These are phyloP conservation scores for Ormyrus thymus DNA, from an alignment of 2,888 invertebrate genomes.

Conservation along the genomic window DNA sequence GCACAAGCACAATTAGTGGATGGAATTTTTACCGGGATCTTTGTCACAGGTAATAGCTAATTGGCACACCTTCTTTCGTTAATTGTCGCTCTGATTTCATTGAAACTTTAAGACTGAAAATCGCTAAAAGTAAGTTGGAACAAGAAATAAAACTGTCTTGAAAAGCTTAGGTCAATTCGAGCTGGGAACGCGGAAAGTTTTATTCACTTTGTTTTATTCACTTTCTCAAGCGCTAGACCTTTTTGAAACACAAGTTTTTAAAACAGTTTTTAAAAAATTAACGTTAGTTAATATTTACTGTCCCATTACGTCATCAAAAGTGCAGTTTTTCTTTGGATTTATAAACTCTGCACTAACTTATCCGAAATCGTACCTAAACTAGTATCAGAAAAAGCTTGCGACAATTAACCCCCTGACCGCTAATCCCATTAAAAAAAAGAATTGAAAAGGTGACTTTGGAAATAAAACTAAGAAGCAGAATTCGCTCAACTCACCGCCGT, in stretches of 20 bases:
- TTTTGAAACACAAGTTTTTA: too few species aligned
- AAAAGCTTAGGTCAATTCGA: conserved; percentile 56
- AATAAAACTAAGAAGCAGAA: background rate
- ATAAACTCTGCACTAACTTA: too few species aligned
- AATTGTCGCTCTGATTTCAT: conserved; percentile 29
- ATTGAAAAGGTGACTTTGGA: conserved; percentile 1
- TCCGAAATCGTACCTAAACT: too few species aligned
- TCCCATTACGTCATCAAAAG: too few species aligned
- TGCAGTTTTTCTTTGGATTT: too few species aligned
- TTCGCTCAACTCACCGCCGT: too few species aligned
- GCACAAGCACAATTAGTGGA: too few species aligned
- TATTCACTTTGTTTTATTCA: conserved; percentile 4
- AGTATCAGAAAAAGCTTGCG: background rate
- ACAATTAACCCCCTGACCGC: background rate
- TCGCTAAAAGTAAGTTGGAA: conserved; percentile 18
- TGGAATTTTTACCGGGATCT: too few species aligned
- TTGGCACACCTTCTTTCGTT: conserved; percentile 56
- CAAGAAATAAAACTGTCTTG: conserved; percentile 46
- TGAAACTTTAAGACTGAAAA: conserved; percentile 18
- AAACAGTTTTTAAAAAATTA: too few species aligned
- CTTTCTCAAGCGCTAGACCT: too few species aligned
- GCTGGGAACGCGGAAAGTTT: conserved; percentile 12
- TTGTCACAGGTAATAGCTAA: background rate
- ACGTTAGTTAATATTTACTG: too few species aligned
- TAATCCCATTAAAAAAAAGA: conserved; percentile 35